These are phyloP conservation scores for Rattus norvegicus DNA, from an alignment of 2,113 vertebrate genomes.

Conservation along the genomic window GRCr8 NC_086026.1:127783001-127783500, in stretches of 20 bases:
- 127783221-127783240: slow-evolving; percentile 90
- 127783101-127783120: neutral
- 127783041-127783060: neutral
- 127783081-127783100: neutral
- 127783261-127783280: slow-evolving; percentile 85
- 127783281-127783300: slow-evolving; percentile 86
- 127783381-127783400: neutral
- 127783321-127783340: slow-evolving; percentile 93
- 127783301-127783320: slow-evolving; percentile 86
- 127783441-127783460: neutral
- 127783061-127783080: neutral
- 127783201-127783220: slow-evolving; percentile 89
- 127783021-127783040: slow-evolving; percentile 86
- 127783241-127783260: slow-evolving; percentile 86
- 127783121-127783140: neutral
- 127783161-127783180: slow-evolving; percentile 88
- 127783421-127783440: neutral
- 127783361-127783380: neutral
- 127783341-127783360: neutral
- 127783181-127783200: slow-evolving; percentile 82
- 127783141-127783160: neutral
- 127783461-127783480: neutral
- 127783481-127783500: neutral
- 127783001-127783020: slow-evolving; percentile 84
- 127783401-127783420: neutral